Percentiles rank a stretch among this genome's conserved stretches.
phyloP scores from a whole-genome alignment of 2,113 vertebrate genomes.

The Silurus asotus region DNA sequence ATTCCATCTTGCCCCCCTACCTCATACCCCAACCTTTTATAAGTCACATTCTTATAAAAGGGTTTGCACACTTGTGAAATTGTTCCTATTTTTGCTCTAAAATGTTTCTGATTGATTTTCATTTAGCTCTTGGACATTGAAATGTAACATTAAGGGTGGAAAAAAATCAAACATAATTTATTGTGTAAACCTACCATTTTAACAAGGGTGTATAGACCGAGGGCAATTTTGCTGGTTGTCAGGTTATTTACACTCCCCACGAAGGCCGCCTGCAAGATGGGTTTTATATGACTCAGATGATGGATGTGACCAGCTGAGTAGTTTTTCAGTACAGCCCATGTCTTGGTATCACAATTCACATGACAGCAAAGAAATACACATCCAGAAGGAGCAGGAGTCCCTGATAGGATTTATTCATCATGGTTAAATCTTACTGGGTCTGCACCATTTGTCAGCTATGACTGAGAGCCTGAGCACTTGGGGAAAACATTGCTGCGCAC shows the following conservation, averaged over 20 bases:
- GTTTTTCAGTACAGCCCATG: background rate
- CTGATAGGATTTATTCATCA: slow-evolving; percentile 6
- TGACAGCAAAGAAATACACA: background rate
- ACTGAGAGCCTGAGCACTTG: background rate
- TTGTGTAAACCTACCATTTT: no score
- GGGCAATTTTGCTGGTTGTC: background rate
- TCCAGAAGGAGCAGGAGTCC: background rate
- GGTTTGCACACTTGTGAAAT: no score
- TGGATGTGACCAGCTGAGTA: background rate
- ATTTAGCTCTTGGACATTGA: no score
- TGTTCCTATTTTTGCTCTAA: no score
- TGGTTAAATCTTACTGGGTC: background rate
- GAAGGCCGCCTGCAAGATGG: background rate
- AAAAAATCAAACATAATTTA: no score
- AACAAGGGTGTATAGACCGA: no score
- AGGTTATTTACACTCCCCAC: background rate
- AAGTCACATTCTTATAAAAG: no score
- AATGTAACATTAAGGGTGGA: no score
- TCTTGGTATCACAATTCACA: background rate
- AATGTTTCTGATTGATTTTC: no score
- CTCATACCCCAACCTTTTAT: no score
- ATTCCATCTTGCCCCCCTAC: no score
- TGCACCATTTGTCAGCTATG: background rate
- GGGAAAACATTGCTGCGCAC: background rate
- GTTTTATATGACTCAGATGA: background rate